A percentile compares a stretch with the other conserved stretches of the same genome.
These are phyloP conservation scores for Pomacea maculata DNA, from an alignment of 1,140 invertebrate genomes.

Conservation along the genomic window DNA sequence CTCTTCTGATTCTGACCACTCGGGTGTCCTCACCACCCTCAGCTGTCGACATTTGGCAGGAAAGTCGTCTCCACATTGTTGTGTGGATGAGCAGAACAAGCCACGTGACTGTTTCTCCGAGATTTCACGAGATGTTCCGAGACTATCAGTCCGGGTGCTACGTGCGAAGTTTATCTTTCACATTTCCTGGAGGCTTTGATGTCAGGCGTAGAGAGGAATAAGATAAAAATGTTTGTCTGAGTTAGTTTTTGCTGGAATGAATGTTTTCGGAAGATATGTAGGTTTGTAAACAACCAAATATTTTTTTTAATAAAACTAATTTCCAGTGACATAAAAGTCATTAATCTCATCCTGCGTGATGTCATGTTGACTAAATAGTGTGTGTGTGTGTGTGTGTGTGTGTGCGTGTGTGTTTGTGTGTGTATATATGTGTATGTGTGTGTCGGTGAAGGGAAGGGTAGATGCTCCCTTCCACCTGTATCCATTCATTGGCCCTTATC, in stretches of 20 bases:
- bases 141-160: neutral
- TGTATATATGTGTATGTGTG: neutral
- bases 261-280: neutral
- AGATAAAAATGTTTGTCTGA: neutral
- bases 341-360: neutral
- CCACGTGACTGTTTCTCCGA: no score
- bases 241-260: neutral
- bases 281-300: no score
- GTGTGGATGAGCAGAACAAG: no score
- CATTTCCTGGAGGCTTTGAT: neutral
- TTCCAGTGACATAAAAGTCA: neutral
- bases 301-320: no score
- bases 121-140: neutral
- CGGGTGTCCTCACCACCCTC: no score
- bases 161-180: neutral
- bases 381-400: neutral
- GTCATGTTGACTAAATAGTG: neutral
- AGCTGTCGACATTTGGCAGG: no score
- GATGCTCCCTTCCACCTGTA: neutral
- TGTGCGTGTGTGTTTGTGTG: neutral
- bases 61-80: no score
- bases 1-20: no score
- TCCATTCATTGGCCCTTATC: neutral
- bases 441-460: neutral
- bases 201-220: no score